Evolutionary conservation across 2,113 vertebrate species (phyloP), one percentile per base, ranked within the genome.

Genomic region (Campylomormyrus tamandua): DNA sequence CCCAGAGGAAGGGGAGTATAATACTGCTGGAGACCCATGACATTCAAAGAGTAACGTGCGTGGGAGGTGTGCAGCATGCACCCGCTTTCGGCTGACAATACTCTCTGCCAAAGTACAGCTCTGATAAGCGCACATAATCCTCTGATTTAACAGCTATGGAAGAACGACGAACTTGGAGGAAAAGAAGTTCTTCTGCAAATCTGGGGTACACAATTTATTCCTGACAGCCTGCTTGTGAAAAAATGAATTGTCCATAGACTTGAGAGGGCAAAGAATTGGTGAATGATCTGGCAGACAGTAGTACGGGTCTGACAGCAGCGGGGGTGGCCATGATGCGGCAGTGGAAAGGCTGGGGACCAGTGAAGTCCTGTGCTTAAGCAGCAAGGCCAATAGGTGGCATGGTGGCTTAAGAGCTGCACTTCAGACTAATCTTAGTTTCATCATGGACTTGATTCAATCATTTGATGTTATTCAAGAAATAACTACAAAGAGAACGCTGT

Each of bases 1-100:
- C 91, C 45, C 83, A n/a, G 91, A 4, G 87, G 27, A 49, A 92
- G 87, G 87, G 50, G 92, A 91, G 85, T 90, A 53, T n/a, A 13
- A 53, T 85, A 85, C 83, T 50, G 24, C 24, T 27, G n/a, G 83
- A 50, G 46, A 49, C 45, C 83, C 46, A 1, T 50, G 83, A 49
- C 48, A 86, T 86, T 21, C 8, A 27, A 0, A 90, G 21, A 62
- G 84, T 80, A 48, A 91, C 3, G 27, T 70, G 62, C 27, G 62
- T 70, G 62, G 62, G 62, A 11, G 21, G 50, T 42, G 49, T 83
- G 77, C 77, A 45, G 9, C 77, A 42, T 45, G 77, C 77, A 45
- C 9, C 15, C 8, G 77, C 27, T 13, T 4, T 70, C 62, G 8
- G 77, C 77, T 21, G 77, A 83, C 35, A 45, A 70, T 70, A 70